Conservation (phyloP, 2,113 vertebrate species). For the Physeter macrocephalus region DNA sequence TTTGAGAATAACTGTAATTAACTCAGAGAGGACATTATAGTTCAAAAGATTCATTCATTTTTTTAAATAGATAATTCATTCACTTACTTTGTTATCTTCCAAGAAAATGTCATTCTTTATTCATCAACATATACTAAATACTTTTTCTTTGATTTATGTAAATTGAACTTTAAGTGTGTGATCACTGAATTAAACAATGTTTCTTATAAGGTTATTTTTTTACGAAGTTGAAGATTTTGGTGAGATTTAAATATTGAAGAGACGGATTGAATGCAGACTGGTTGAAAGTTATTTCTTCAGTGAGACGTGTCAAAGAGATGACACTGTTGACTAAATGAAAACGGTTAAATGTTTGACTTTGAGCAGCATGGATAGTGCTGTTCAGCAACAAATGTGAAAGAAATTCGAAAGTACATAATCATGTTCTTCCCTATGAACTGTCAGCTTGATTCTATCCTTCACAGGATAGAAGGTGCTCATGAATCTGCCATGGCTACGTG, state of each 20-base stretch:
- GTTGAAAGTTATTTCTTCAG: conserved; percentile 4
- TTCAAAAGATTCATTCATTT: neutral
- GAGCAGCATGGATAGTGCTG: conserved; percentile 13
- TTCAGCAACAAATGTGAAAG: neutral
- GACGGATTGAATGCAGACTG: neutral
- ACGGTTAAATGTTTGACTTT: conserved; percentile 26
- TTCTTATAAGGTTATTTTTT: neutral
- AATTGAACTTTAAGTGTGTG: neutral
- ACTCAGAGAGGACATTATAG: neutral
- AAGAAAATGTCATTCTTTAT: neutral
- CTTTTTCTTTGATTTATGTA: neutral
- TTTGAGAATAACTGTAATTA: neutral
- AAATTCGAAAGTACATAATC: conserved; percentile 2
- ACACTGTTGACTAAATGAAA: conserved; percentile 14
- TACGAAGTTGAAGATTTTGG: neutral
- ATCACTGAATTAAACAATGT: neutral
- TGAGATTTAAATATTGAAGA: neutral
- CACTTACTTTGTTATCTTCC: neutral
- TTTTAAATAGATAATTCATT: neutral
- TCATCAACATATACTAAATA: neutral
- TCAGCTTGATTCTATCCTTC: neutral
- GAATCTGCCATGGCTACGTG: neutral
- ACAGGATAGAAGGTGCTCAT: neutral
- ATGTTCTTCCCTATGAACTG: conserved; percentile 38
- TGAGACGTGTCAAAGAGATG: conserved; percentile 21